phyloP scores from a whole-genome alignment of 2,113 vertebrate species.

The Protobothrops mucrosquamatus region DNA sequence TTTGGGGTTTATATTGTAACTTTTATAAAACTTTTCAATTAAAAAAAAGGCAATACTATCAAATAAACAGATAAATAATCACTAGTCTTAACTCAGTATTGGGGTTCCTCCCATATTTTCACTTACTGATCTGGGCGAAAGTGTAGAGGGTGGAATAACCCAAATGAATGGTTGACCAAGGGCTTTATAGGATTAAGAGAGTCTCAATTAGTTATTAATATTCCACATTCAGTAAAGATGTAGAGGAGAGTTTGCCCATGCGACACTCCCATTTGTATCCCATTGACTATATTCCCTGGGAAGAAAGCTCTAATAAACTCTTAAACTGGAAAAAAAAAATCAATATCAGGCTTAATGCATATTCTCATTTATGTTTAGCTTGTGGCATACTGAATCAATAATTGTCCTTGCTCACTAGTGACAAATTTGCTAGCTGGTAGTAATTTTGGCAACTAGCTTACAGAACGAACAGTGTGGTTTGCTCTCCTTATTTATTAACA shows the following conservation, averaged over 20 bases:
- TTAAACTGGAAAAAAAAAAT: not conserved
- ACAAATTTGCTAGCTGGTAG: not conserved
- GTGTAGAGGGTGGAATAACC: not conserved
- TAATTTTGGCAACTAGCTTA: slow-evolving; percentile 14
- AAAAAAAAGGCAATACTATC: not conserved
- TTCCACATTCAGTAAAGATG: not conserved
- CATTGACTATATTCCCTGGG: slow-evolving; percentile 1
- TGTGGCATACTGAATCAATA: not conserved
- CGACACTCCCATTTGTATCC: not conserved
- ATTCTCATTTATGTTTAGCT: slow-evolving; percentile 6
- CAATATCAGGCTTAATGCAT: not conserved
- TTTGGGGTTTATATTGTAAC: too few relatives aligned
- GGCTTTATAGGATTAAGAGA: not conserved
- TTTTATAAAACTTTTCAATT: too few relatives aligned
- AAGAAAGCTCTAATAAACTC: not conserved
- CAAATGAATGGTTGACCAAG: not conserved
- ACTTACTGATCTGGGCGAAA: not conserved
- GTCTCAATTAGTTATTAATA: not conserved
- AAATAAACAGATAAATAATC: not conserved
- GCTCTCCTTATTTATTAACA: slow-evolving; percentile 15
- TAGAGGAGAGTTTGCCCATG: not conserved
- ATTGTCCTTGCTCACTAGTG: slow-evolving; percentile 6
- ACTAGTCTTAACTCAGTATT: not conserved
- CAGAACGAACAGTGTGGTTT: not conserved
- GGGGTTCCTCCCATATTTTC: not conserved